Base-by-base conservation (phyloP, 1,140 invertebrate species). In the Drosophila albomicans region DNA sequence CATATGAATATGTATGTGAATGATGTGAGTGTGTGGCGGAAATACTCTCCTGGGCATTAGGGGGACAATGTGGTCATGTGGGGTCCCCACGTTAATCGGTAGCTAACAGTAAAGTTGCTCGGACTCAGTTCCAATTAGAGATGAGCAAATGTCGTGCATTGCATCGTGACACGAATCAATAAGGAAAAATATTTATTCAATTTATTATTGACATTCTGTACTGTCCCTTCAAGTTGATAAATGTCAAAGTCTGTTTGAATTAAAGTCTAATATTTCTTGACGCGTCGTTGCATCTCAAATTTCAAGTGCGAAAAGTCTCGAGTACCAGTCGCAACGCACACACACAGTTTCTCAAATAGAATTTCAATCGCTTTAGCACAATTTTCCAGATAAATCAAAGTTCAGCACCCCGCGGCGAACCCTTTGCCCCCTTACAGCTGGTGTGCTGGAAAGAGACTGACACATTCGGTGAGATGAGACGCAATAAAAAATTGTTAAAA, bases 351-450 rank as follows among this genome's bases (percentile, higher is more conserved):
- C 20, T 8, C 49, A 64, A 72, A 58, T 35, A 58, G 54, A 57
- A 61, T 73, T 68, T 54, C 71, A 78, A 72, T 69, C 66, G 62
- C 46, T 63, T 65, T 52, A 66, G 51, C 41, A 49, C 62, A 73
- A 76, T 79, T 88, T 78, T 70, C 49, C 51, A 71, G 62, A 69
- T 80, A 88, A 89, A 88, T 88, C 84, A 88, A 78, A 81, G 80
- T 78, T 78, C 57, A 62, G 59, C 78, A 30, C 62, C 84, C 84
- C 68, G 62, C 63, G 56, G 77, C 25, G 80, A 80, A 88, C 84
- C 84, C 77, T 84, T 87, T 88, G 35, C 25, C 20, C 51, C 11
- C 13, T 45, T n/a, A 13, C 15, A 2, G 0, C 16, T 4, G n/a
- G 11, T 13, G 11, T 13, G 13, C 28, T 8, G 25, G 13, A 69